A percentile compares a stretch with the other conserved stretches of the same genome.
These are phyloP conservation scores for Diabrotica undecimpunctata DNA, from an alignment of 1,140 invertebrate genomes.

Conservation along the genomic window DNA sequence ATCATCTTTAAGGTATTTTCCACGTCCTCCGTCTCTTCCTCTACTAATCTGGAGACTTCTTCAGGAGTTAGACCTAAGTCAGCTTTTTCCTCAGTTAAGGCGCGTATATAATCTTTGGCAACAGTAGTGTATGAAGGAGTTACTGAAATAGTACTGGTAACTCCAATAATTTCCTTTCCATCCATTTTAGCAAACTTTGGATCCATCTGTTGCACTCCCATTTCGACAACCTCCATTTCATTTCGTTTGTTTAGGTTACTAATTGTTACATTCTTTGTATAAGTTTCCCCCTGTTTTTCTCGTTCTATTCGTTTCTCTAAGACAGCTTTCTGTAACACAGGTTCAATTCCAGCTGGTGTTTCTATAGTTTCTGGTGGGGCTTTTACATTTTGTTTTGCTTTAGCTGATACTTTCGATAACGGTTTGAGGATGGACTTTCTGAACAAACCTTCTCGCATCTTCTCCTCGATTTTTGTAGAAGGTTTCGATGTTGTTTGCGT, in stretches of 20 bases:
- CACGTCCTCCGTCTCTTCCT: conserved; percentile 38
- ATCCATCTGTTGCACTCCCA: conserved; percentile 27
- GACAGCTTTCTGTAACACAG: conserved; percentile 25
- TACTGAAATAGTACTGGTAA: conserved; percentile 27
- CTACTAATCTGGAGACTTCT: conserved; percentile 28
- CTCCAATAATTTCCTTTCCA: conserved; percentile 22
- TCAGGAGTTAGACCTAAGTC: conserved; percentile 11
- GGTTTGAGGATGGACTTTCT: not conserved
- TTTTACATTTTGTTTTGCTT: conserved; percentile 1
- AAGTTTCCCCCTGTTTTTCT: conserved; percentile 15
- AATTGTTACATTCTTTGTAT: conserved; percentile 23
- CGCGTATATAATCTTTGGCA: conserved; percentile 21
- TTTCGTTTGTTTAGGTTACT: conserved; percentile 20
- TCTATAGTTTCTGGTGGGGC: conserved; percentile 1
- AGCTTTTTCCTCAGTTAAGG: conserved; percentile 14
- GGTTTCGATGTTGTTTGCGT: not conserved
- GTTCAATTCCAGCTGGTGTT: conserved; percentile 20
- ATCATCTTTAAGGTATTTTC: conserved; percentile 34
- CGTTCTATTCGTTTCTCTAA: conserved; percentile 23
- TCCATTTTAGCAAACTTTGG: conserved; percentile 4
- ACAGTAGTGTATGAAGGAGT: conserved; percentile 24
- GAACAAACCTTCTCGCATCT: not conserved
- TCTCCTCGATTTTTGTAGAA: not conserved
- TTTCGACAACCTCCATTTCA: conserved; percentile 11
- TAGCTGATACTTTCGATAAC: not conserved